These are phyloP conservation scores for Hedya salicella DNA, from an alignment of 2,888 invertebrate species.

Conservation along the genomic window DNA sequence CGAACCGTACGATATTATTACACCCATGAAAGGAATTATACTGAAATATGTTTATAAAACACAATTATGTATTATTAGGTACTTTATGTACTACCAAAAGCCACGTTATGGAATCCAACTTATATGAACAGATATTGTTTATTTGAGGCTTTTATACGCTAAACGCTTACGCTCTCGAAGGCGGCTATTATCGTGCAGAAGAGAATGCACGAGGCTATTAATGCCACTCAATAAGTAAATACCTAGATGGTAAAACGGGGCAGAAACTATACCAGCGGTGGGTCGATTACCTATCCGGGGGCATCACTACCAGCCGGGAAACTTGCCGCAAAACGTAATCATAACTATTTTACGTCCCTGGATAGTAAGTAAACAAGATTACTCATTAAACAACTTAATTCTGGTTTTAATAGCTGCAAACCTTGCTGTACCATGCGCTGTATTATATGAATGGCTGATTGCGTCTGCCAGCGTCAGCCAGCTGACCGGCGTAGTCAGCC, in stretches of 20 bases:
- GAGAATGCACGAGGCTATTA: slow-evolving; percentile 35
- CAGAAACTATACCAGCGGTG: slow-evolving; percentile 8
- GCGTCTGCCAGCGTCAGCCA: no score
- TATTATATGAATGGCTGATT: no score
- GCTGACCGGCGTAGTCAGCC: no score
- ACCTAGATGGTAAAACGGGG: slow-evolving; percentile 22
- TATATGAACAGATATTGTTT: slow-evolving; percentile 11
- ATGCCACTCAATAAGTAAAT: slow-evolving; percentile 38
- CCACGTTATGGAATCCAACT: not conserved
- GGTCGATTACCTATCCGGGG: slow-evolving; percentile 18
- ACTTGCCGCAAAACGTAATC: slow-evolving; percentile 4
- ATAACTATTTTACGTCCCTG: not conserved
- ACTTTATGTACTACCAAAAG: not conserved
- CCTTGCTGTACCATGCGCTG: no score
- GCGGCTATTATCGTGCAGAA: slow-evolving; percentile 29
- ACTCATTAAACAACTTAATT: not conserved
- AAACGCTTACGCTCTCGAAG: slow-evolving; percentile 24
- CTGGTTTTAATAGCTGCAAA: no score
- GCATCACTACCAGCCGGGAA: slow-evolving; percentile 3
- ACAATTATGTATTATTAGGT: no score
- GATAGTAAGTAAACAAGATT: not conserved
- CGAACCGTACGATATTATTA: no score
- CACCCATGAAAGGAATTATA: no score
- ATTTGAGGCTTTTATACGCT: slow-evolving; percentile 21
- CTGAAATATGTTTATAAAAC: no score